Evolutionary conservation across 2,113 vertebrate species (phyloP).

Genomic region (Eubucco bourcierii): DNA sequence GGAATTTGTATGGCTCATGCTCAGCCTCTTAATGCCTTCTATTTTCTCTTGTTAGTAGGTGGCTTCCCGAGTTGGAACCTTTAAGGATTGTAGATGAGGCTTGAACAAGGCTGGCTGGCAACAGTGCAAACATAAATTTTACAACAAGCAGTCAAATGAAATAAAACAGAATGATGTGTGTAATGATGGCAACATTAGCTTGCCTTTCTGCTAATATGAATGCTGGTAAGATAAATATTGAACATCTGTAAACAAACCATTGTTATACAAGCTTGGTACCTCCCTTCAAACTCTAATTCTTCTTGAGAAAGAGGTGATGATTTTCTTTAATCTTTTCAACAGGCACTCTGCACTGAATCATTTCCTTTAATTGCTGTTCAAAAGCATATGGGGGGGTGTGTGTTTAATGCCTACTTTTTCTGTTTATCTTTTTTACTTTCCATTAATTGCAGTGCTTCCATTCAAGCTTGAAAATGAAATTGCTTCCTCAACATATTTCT

Average conservation of each 20-base stretch:
- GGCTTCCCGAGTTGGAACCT: conserved; percentile 9
- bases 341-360: background rate
- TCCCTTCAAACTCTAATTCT: conserved; percentile 35
- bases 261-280: background rate
- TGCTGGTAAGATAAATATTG: conserved; percentile 49
- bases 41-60: background rate
- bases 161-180: conserved; percentile 39
- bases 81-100: conserved; percentile 24
- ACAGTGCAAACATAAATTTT: conserved; percentile 1
- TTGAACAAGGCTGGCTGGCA: conserved; percentile 4
- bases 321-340: conserved; percentile 47
- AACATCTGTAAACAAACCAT: conserved; percentile 44
- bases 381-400: conserved; percentile 24
- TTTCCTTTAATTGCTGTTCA: conserved; percentile 53
- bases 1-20: background rate
- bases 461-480: conserved; percentile 53
- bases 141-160: conserved; percentile 3
- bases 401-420: conserved; percentile 54
- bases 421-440: conserved; percentile 52
- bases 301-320: background rate
- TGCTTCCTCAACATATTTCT: conserved; percentile 30
- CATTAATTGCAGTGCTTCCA: conserved; percentile 49
- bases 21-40: conserved; percentile 20
- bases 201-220: conserved; percentile 22
- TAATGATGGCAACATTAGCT: conserved; percentile 27